Conservation (phyloP, 2,888 invertebrate genomes). For the Rotaria sp. region DNA sequence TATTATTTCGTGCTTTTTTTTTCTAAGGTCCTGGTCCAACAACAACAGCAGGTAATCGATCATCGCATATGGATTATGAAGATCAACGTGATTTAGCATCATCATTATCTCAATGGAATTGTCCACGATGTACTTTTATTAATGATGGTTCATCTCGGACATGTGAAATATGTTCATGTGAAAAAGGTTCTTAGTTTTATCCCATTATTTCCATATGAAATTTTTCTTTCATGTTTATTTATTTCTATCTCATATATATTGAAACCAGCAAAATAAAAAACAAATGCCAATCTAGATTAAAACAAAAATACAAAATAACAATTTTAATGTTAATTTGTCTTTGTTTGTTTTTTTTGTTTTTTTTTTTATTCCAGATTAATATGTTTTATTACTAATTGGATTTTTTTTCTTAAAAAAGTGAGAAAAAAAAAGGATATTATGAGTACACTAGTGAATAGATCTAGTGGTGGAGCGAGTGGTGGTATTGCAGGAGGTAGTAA, state of each 20-base stretch:
- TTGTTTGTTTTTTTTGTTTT: neutral
- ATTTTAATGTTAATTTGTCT: neutral
- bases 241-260: neutral
- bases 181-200: constrained; percentile 1
- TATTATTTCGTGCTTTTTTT: neutral
- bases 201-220: neutral
- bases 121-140: constrained; percentile 84
- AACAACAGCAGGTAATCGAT: neutral
- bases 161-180: constrained; percentile 75
- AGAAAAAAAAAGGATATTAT: neutral
- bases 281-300: neutral
- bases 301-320: neutral
- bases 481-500: neutral
- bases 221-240: neutral
- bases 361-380: neutral
- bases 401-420: neutral
- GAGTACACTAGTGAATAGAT: neutral
- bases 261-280: constrained; percentile 4
- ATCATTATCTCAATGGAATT: constrained; percentile 70
- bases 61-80: constrained; percentile 44
- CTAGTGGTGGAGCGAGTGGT: neutral
- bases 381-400: neutral
- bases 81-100: constrained; percentile 47
- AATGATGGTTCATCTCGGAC: constrained; percentile 69
- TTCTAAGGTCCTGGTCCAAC: neutral